Base-by-base conservation (phyloP, 2,888 invertebrate genomes). In the Alcis repandata region DNA sequence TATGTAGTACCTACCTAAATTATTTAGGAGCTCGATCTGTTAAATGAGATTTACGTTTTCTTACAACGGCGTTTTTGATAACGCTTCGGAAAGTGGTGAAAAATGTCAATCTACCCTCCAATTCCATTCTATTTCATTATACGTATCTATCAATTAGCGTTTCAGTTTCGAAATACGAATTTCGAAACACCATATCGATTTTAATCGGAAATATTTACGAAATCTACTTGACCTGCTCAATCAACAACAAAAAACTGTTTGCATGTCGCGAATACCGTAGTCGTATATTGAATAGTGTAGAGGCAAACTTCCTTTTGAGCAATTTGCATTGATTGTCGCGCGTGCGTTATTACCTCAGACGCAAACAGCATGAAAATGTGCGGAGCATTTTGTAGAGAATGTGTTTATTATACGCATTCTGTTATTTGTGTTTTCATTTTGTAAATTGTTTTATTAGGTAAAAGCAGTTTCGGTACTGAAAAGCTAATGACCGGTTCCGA, bases 211-310 rank as follows among this genome's bases (percentile, higher is more conserved):
- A 4, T 6, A 4, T 27, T 27, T 27, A 27, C 27, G 27, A 46
- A 22, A 46, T 27, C 8, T 22, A 46, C 22, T n/a, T n/a, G 0
- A 6, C 13, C 8, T 46, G 27, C 11, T 27, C 79, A 79, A 73
- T 61, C 49, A 73, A 73, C 69, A 67, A 59, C 61, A 68, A 70
- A 40, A 51, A 59, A 20, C n/a, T 46, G 1, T 46, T 27, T 27
- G 27, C 27, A 7, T 41, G 27, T 72, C 66, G 68, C 66, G 59
- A 75, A 75, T 74, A 71, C 58, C 48, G 48, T 15, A 15, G 27
- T 57, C 63, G 40, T 36, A 69, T 75, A 75, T 74, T 76, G 67
- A 65, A 67, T 32, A 53, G 13, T 70, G 58, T 51, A 53, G 27
- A 15, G 15, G 27, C 63, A 56, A 61, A 68, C 53, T 63, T 67